Base-by-base conservation (phyloP, 92 coral and sea anemone genomes). In the Epizoanthus stellaris region DNA sequence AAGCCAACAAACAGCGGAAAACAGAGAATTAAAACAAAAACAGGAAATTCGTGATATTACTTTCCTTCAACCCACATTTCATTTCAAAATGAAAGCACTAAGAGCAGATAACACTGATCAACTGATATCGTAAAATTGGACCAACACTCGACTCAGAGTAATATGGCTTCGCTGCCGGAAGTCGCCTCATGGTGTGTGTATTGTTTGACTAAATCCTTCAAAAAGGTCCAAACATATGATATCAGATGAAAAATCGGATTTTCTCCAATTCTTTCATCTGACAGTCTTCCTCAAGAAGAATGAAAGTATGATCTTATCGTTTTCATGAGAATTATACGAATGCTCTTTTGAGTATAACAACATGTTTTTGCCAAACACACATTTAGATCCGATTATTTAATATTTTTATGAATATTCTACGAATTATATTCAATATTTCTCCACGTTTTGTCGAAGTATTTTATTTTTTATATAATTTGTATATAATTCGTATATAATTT, bases 121-220 rank as follows among this genome's bases (percentile, higher is more conserved):
- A 89, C 43, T 15, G 92, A 89, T 89, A 85, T 80, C 77, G 61
- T 53, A 71, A 73, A 79, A 79, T 79, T 79, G 83, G 83, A 64
- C 83, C 34, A 79, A 57, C 83, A 64, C 83, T 79, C 83, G 42
- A 42, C 20, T 59, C 57, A 21, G 83, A 71, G 71, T 63, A 79
- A 79, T 47, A 79, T 23, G 83, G 86, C 70, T 82, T 82, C 57
- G 49, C 73, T 80, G 87, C 93, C 93, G 93, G 93, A 82, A 87
- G 88, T 73, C 74, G 54, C 49, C 85, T 80, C 83, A 82, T 75
- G 77, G 66, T 73, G 87, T 74, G 70, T 70, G 82, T 85, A 88
- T 86, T 94, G 95, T 92, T 92, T 89, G 87, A 89, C 94, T 91
- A 92, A 94, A 86, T 79, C 88, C 84, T 82, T 82, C 87, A 67